Evolutionary conservation across 2,797 vertebrate genomes (phyloP).

Genomic region (Bovichtus diacanthus): DNA sequence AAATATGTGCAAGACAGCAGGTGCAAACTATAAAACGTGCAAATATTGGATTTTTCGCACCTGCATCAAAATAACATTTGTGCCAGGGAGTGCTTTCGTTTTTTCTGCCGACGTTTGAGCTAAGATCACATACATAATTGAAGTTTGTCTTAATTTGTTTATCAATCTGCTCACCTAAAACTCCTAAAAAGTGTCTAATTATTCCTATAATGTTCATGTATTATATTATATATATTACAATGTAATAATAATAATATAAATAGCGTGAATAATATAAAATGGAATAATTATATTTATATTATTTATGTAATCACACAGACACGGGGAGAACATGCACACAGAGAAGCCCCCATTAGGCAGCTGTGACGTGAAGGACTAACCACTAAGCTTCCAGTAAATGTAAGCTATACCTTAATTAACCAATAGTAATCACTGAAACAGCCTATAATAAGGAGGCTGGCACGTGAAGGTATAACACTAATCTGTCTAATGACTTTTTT

Average conservation of each 20-base stretch:
- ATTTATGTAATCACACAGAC: no score
- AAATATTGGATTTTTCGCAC: neutral
- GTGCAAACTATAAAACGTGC: conserved; percentile 4
- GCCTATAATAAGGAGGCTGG: conserved; percentile 17
- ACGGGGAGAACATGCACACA: neutral
- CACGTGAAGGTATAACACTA: conserved; percentile 6
- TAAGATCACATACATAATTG: neutral
- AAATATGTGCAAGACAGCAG: neutral
- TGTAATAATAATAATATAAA: no score
- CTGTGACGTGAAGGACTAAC: conserved; percentile 20
- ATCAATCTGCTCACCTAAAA: neutral
- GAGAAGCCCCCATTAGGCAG: neutral
- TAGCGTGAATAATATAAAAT: no score
- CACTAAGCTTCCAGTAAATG: conserved; percentile 30
- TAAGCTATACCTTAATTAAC: conserved; percentile 34
- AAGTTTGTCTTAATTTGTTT: neutral
- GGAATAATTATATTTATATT: no score
- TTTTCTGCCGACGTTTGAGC: neutral
- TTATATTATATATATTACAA: no score
- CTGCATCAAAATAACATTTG: neutral
- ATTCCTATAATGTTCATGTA: no score
- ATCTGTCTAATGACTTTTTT: conserved; percentile 39
- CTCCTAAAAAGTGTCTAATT: no score
- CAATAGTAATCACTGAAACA: conserved; percentile 32
- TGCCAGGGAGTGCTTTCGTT: neutral